Percentiles rank a stretch among this genome's conserved stretches.
These are phyloP conservation scores for Gobius niger DNA, from an alignment of 2,113 vertebrate genomes.

Conservation along the genomic window DNA sequence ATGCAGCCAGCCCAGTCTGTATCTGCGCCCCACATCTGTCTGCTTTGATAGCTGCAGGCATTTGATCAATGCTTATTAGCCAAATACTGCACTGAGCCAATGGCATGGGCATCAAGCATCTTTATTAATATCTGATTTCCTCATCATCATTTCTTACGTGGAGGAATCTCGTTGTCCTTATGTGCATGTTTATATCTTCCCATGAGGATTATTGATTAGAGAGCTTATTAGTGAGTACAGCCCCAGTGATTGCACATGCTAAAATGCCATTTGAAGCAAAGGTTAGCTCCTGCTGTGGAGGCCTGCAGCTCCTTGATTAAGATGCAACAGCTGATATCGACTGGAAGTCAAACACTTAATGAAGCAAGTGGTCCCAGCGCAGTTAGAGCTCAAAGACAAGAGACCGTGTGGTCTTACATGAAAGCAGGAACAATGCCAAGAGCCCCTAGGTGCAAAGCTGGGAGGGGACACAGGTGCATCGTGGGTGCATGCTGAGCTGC, in stretches of 20 bases:
- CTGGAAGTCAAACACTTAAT: conserved; percentile 75
- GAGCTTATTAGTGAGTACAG: conserved; percentile 44
- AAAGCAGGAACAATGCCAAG: conserved; percentile 35
- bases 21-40: conserved; percentile 43
- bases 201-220: conserved; percentile 46
- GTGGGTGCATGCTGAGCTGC: conserved; percentile 23
- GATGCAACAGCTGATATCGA: conserved; percentile 68
- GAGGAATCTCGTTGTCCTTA: conserved; percentile 6
- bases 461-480: not conserved
- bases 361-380: conserved; percentile 62
- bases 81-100: conserved; percentile 34
- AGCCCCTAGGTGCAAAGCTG: conserved; percentile 19
- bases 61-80: conserved; percentile 52
- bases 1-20: conserved; percentile 28
- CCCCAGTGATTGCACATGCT: conserved; percentile 29
- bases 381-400: conserved; percentile 60
- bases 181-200: conserved; percentile 14
- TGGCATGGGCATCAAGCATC: conserved; percentile 9
- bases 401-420: conserved; percentile 43
- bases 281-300: conserved; percentile 61
- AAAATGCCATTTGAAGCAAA: conserved; percentile 50
- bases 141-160: conserved; percentile 6
- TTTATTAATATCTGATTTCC: conserved; percentile 32
- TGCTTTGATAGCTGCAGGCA: conserved; percentile 39
- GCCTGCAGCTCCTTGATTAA: conserved; percentile 65